Conservation (phyloP, 1,140 invertebrate genomes). For the Leptinotarsa defecta region DNA sequence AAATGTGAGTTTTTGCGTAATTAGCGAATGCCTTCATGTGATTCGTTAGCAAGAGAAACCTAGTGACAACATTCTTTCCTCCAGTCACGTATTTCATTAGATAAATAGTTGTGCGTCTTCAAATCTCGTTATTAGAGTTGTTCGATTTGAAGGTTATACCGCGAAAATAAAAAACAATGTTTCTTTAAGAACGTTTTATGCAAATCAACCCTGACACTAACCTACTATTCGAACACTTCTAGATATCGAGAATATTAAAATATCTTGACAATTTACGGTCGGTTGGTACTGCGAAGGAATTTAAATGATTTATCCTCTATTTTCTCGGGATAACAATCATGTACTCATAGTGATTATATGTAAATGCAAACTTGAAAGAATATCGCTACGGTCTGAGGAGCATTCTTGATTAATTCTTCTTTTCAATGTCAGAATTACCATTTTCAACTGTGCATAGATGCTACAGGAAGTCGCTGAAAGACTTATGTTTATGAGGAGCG, state of each 20-base stretch:
- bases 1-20: conserved; percentile 19
- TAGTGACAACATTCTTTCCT: neutral
- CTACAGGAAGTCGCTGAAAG: neutral
- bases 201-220: neutral
- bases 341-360: neutral
- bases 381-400: conserved; percentile 1
- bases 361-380: neutral
- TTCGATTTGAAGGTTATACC: neutral
- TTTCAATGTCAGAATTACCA: conserved; percentile 8
- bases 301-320: neutral
- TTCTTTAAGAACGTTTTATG: neutral
- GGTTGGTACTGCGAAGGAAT: neutral
- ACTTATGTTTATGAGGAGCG: neutral
- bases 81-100: neutral
- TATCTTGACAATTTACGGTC: neutral
- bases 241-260: conserved; percentile 1
- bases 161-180: neutral
- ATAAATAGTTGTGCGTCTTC: too few relatives aligned
- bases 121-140: neutral
- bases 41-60: neutral
- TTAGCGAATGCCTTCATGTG: neutral
- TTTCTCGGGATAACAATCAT: neutral
- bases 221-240: neutral
- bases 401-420: neutral
- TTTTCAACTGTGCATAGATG: neutral